Base-by-base conservation (phyloP, 2,113 vertebrate genomes). In the Bujurquina vittata region DNA sequence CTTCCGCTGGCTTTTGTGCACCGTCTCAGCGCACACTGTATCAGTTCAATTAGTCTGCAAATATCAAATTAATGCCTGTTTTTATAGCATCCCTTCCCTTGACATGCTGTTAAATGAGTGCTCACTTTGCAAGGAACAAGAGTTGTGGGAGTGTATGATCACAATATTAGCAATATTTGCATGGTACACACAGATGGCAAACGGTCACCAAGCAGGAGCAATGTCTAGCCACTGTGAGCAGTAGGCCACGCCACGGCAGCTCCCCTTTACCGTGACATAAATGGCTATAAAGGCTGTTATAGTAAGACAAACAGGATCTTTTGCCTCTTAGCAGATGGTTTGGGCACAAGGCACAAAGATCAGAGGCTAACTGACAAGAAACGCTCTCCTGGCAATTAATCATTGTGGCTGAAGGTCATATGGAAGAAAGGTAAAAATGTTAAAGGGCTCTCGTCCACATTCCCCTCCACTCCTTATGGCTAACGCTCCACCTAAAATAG, bases 361-460 rank as follows among this genome's bases (percentile, higher is more conserved):
- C 96, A 96, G 94, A 94, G 94, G 94, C 93, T 96, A 95, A 95
- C 92, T 95, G 96, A 96, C 95, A 97, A 95, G 92, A 95, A 94
- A 90, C 85, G 87, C 94, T 94, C 93, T 97, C 94, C 91, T 94
- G 94, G 96, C 94, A 95, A 96, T 97, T 97, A 95, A 96, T 97
- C 96, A 97, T 95, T 61, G 29, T 63, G 91, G 93, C 94, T 92
- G 95, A 96, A 97, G 96, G 97, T 96, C 94, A 92, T 7, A 4
- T 1, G 90, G 93, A 91, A 95, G 95, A 96, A 96, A 95, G 96
- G 95, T 96, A 94, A 90, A 94, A 91, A 89, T 95, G 88, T 95
- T 94, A 93, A 94, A 94, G 92, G 94, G 94, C 93, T 87, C 94
- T 87, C 33, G 74, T 92, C 89, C 83, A 79, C 92, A 89, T 94